Conservation (phyloP, 2,113 vertebrate species). For the Columba janthina region DNA sequence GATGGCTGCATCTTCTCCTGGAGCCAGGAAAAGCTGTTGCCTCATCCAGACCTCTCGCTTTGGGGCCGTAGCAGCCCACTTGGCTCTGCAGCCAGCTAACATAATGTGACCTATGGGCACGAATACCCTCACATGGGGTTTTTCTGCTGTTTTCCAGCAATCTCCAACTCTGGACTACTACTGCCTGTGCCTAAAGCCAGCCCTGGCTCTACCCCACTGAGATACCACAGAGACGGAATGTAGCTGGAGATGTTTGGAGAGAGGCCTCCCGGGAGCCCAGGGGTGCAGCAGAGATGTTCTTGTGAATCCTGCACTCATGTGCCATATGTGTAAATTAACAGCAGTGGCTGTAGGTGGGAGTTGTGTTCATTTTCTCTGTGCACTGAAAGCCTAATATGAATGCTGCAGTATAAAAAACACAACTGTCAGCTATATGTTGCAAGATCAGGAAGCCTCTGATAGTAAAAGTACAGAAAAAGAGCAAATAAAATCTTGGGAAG, state of each 20-base stretch:
- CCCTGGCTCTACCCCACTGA: not conserved
- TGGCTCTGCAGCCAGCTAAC: not conserved
- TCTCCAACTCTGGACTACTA: not conserved
- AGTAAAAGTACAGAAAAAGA: constrained; percentile 3
- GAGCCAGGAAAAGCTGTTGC: not conserved
- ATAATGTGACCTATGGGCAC: fast-evolving
- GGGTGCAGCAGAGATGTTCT: not conserved
- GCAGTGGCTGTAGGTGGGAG: constrained; percentile 32
- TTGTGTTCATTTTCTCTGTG: constrained; percentile 30
- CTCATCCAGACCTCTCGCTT: not conserved
- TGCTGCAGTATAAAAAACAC: constrained; percentile 49
- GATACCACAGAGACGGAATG: not conserved
- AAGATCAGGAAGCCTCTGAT: constrained; percentile 28
- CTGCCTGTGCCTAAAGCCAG: not conserved
- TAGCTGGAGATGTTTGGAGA: constrained; percentile 18
- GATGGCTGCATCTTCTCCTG: not conserved
- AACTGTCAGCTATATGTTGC: constrained; percentile 34
- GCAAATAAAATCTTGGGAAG: not conserved
- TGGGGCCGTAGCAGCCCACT: not conserved
- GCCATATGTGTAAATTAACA: not conserved
- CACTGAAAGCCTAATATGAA: constrained; percentile 32
- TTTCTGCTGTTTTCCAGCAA: not conserved
- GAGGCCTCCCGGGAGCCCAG: not conserved
- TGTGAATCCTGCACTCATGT: not conserved
- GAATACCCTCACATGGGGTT: not conserved